Conservation (phyloP, 1,140 invertebrate genomes). For the Triops cancriformis region DNA sequence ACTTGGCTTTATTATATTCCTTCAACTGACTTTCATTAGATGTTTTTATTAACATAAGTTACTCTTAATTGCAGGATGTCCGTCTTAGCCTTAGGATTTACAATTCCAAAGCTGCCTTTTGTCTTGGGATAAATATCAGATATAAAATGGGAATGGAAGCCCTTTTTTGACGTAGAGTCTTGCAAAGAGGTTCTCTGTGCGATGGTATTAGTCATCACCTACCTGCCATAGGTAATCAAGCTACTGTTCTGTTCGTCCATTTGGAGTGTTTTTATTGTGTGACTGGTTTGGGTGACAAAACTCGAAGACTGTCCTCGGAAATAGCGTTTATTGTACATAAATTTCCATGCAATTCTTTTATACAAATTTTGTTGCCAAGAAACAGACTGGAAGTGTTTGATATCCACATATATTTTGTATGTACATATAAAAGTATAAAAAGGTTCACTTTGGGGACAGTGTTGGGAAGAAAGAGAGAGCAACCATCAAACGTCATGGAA, state of each 20-base stretch:
- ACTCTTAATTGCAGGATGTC: constrained; percentile 15
- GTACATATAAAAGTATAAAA: background rate
- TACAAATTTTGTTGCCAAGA: constrained; percentile 1
- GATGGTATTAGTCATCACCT: background rate
- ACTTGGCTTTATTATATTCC: background rate
- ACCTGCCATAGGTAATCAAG: constrained; percentile 9
- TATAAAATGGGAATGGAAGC: background rate
- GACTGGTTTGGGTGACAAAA: background rate
- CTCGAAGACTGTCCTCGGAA: background rate
- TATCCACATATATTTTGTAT: too few relatives aligned
- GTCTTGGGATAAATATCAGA: constrained; percentile 20
- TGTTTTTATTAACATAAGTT: constrained; percentile 2
- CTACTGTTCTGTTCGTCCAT: background rate
- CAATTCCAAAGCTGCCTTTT: constrained; percentile 18
- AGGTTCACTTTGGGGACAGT: background rate
- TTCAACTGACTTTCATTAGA: background rate
- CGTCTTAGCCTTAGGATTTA: constrained; percentile 23
- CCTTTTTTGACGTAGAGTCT: background rate
- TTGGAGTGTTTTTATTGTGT: background rate
- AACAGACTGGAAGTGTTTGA: background rate
- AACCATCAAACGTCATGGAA: background rate
- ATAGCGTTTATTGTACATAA: constrained; percentile 6
- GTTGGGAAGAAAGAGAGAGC: constrained; percentile 12
- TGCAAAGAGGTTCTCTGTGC: background rate
- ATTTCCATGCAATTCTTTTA: background rate